A percentile compares a stretch with the other conserved stretches of the same genome.
These are phyloP conservation scores for Orientallactaga sibirica DNA, from an alignment of 2,797 vertebrate genomes.

Conservation along the genomic window DNA sequence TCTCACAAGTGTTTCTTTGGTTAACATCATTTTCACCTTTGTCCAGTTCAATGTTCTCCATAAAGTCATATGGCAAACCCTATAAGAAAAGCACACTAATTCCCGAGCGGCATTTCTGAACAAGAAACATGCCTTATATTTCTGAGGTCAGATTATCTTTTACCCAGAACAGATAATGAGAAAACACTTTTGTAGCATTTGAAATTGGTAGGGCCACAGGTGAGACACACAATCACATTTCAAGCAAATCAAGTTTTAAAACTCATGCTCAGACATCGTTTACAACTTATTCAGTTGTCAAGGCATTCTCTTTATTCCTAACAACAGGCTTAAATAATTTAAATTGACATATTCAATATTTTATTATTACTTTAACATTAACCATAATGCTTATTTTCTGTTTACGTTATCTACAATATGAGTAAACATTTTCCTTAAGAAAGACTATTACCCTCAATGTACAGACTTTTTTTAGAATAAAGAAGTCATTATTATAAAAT, in stretches of 20 bases:
- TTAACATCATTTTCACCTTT: conserved; percentile 39
- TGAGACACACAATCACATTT: conserved; percentile 57
- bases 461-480: not conserved
- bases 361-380: not conserved
- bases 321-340: not conserved
- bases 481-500: not conserved
- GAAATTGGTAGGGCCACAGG: conserved; percentile 54
- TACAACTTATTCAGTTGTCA: not conserved
- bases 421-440: no score
- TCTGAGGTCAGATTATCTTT: conserved; percentile 68
- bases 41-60: not conserved
- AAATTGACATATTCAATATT: not conserved
- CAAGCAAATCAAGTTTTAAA: conserved; percentile 51
- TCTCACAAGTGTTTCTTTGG: conserved; percentile 17
- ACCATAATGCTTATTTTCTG: not conserved
- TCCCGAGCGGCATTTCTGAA: conserved; percentile 5
- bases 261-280: conserved; percentile 60
- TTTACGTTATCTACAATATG: not conserved
- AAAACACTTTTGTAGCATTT: conserved; percentile 61
- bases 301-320: not conserved
- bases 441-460: not conserved
- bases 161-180: conserved; percentile 23
- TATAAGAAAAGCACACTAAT: conserved; percentile 46
- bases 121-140: conserved; percentile 20
- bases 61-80: conserved; percentile 50